Evolutionary conservation across 2,888 invertebrate species (phyloP), one percentile per base, ranked within the genome.

Genomic region (Melanostoma mellinum): DNA sequence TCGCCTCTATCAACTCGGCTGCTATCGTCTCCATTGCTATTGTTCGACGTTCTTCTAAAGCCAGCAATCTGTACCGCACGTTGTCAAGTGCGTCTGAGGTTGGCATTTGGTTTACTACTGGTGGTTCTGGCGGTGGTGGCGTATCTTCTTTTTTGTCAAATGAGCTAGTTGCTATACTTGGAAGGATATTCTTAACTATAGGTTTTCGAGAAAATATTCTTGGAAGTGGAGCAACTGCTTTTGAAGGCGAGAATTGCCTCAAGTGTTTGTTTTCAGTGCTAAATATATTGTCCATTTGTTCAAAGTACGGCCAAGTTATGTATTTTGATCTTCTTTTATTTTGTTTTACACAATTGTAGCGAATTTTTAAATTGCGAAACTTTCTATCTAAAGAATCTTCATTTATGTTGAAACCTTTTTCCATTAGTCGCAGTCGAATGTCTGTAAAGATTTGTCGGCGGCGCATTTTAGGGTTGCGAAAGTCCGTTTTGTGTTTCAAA

Each of bases 281-380:
- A 36, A 68, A 68, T 46, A 68, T 55, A n/a, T 46, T n/a, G 3
- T n/a, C 9, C 68, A 68, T 68, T 68, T 55, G 20, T 2, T 55
- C 6, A 30, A 30, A 68, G 33, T 55, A 68, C 8, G 46, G 68
- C 68, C 68, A 68, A 2, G 58, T 48, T 20, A 20, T 20, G 20
- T 20, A 20, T 20, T 20, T 20, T 20, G 20, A 20, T 20, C 20
- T 20, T 20, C 20, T 20, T 20, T 20, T 20, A 20, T 20, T 20
- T 20, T 20, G 20, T 20, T 20, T 20, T 20, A 20, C 20, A 20
- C 20, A 20, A 20, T 20, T 20, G 20, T 20, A 20, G 20, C 20
- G 20, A 20, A 20, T 20, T 36, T 58, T 69, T 9, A 69, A 58
- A 9, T 69, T 56, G 4, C 58, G 58, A 35, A 68, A 68, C 36